These are phyloP conservation scores for Lonchura striata DNA, from an alignment of 2,113 vertebrate species.

Conservation along the genomic window DNA sequence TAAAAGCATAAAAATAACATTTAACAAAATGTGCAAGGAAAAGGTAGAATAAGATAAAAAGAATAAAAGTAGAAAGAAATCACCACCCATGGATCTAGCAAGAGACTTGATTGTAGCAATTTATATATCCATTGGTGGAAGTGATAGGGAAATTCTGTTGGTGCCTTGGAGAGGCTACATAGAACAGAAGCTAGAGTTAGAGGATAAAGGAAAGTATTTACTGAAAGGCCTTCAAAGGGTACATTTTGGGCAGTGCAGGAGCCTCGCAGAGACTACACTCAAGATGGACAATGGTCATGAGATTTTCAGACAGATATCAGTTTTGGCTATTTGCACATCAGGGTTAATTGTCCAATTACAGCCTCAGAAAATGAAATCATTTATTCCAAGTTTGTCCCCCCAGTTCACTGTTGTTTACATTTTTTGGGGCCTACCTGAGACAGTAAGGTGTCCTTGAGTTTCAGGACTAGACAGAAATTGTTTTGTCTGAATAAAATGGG, in stretches of 20 bases:
- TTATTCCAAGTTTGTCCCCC: neutral
- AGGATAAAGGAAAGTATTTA: neutral
- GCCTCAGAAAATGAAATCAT: neutral
- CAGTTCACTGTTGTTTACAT: neutral
- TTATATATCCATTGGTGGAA: too few relatives aligned
- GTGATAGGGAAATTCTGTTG: neutral
- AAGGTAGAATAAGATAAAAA: neutral
- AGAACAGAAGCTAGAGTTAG: neutral
- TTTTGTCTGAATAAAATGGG: neutral
- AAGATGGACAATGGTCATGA: accelerated
- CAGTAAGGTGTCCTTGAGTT: neutral
- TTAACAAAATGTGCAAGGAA: neutral
- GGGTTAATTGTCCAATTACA: neutral
- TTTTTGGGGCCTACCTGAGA: neutral
- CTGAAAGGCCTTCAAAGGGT: neutral
- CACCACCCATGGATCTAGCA: accelerated
- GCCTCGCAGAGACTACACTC: neutral
- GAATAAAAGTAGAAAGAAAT: neutral
- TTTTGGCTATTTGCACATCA: neutral
- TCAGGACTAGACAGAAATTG: neutral
- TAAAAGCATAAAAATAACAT: neutral
- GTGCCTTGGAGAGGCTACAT: neutral
- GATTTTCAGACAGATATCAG: neutral
- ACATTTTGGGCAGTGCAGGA: neutral
- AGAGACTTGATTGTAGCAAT: neutral